Evolutionary conservation across 1,140 invertebrate genomes (phyloP), one percentile per base, ranked within the genome.

Genomic region (Anastrepha obliqua): DNA sequence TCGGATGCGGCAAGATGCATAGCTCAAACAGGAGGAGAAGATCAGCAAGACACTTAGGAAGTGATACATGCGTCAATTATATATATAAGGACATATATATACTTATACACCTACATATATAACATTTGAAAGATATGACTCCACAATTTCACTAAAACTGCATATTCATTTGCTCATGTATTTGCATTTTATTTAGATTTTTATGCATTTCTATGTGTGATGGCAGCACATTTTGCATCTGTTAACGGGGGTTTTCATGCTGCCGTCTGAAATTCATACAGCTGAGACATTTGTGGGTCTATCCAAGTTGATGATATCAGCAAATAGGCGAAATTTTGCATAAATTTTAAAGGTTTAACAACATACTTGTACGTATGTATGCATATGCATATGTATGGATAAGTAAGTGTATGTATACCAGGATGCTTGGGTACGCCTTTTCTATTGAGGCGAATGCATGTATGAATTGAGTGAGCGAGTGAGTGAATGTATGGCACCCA

Each of bases 401-500:
- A 62, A 17, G 13, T n/a, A 64, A 20, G 15, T 20, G 7, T 67
- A 67, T 20, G 17, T 64, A 20, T 39, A 3, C 39, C 64, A 74
- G 42, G 42, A 29, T 29, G 0, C 5, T 62, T n/a, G 13, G 3
- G 60, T 62, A 47, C 7, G 44, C 44, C 8, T 74, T 51, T 17
- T 15, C 39, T 51, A n/a, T 47, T 15, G 44, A 81, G 74, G n/a
- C 6, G 17, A 58, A 8, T 42, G 51, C 51, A 81, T 81, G 74
- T 55, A 81, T 81, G 47, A 81, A 81, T 9, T 55, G 44, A 51
- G 74, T 17, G 42, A 17, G 15, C 15, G 67, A 70, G 39, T 47
- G 67, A 74, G 42, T 74, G 64, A 47, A 15, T 74, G 39, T 47
- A 42, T 81, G 44, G 74, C 8, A 47, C 74, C 74, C 47, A 81